A percentile compares a stretch with the other conserved stretches of the same genome.
phyloP scores from a whole-genome alignment of 2,888 invertebrate genomes.

The Idaea aversata region DNA sequence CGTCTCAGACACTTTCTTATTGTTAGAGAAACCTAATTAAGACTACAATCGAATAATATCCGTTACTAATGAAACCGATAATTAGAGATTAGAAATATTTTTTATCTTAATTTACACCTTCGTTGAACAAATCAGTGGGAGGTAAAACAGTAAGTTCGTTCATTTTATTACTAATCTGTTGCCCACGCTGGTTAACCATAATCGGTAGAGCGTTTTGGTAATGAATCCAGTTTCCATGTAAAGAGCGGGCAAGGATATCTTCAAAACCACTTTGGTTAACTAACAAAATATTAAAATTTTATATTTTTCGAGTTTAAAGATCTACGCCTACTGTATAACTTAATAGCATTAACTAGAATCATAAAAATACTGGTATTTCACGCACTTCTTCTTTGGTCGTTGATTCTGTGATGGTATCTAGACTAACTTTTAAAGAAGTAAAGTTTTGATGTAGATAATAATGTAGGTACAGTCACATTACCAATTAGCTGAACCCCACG shows the following conservation, averaged over 20 bases:
- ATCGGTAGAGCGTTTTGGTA: constrained; percentile 53
- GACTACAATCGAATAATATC: not conserved
- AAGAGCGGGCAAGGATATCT: constrained; percentile 39
- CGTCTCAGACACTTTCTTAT: not conserved
- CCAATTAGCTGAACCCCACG: too few relatives aligned
- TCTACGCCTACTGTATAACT: too few relatives aligned
- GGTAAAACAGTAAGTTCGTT: constrained; percentile 13
- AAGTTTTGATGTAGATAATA: too few relatives aligned
- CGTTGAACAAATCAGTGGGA: constrained; percentile 6
- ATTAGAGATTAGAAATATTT: not conserved
- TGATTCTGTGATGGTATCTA: not conserved
- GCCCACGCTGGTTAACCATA: constrained; percentile 59
- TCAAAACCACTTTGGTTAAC: not conserved
- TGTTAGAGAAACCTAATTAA: not conserved
- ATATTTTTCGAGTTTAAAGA: constrained; percentile 7
- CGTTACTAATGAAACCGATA: not conserved
- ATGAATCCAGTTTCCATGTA: constrained; percentile 58
- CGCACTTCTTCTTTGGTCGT: not conserved
- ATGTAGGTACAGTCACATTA: too few relatives aligned
- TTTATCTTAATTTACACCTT: constrained; percentile 16
- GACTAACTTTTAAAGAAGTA: too few relatives aligned
- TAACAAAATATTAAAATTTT: constrained; percentile 20
- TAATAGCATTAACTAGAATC: not conserved
- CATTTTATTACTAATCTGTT: constrained; percentile 40
- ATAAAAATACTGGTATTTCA: too few relatives aligned